These are phyloP conservation scores for Lepus townsendii DNA, from an alignment of 2,797 vertebrate genomes.

Conservation along the genomic window DNA sequence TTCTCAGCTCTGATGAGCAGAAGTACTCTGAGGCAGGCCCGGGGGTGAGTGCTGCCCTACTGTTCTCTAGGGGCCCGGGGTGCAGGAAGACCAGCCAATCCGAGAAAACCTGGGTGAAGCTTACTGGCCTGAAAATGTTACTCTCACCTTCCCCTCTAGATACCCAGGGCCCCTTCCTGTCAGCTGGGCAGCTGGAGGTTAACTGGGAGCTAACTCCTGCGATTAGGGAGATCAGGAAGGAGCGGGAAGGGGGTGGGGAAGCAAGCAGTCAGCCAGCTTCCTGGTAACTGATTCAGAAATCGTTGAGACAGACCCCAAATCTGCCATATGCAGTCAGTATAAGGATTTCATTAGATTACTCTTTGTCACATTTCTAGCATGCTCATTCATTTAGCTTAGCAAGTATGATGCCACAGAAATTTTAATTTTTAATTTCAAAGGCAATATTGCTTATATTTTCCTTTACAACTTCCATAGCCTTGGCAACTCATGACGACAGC, in stretches of 20 bases:
- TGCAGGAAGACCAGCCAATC: not conserved
- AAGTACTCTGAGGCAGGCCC: not conserved
- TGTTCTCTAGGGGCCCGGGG: not conserved
- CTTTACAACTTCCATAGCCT: conserved; percentile 7
- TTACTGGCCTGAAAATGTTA: not conserved
- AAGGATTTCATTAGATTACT: not conserved
- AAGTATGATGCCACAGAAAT: not conserved
- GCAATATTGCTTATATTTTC: not conserved
- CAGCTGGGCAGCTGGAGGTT: not conserved
- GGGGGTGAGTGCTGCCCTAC: not conserved
- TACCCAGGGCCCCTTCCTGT: not conserved
- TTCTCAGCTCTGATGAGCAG: not conserved
- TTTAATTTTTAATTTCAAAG: conserved; percentile 15
- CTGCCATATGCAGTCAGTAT: not conserved
- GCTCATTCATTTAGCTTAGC: not conserved
- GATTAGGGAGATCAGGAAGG: not conserved
- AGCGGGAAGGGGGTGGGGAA: not conserved
- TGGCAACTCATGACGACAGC: too few relatives aligned
- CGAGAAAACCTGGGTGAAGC: not conserved
- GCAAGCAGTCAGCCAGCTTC: not conserved
- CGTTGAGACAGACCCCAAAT: not conserved
- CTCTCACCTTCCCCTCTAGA: not conserved
- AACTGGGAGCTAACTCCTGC: not conserved
- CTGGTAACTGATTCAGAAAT: not conserved
- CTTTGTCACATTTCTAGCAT: not conserved